phyloP scores from a whole-genome alignment of 1,140 invertebrate genomes.

The Diabrotica undecimpunctata region DNA sequence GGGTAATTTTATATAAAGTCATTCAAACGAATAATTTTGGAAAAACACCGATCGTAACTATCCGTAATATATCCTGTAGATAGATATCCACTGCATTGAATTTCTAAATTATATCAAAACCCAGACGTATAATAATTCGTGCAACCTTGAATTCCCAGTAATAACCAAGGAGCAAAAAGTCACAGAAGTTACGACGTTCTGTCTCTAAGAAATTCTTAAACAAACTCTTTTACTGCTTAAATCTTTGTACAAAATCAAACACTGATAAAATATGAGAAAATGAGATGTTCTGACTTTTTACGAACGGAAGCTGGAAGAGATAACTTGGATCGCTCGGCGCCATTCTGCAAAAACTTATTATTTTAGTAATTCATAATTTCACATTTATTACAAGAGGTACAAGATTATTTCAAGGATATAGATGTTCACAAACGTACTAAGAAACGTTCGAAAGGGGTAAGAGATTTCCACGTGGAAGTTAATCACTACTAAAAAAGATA shows the following conservation, averaged over 20 bases:
- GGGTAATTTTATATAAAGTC: no score
- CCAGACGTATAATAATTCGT: not conserved
- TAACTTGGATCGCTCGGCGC: not conserved
- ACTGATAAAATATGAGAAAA: not conserved
- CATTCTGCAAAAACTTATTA: constrained; percentile 1
- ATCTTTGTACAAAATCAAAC: not conserved
- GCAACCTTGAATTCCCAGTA: not conserved
- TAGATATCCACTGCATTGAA: no score
- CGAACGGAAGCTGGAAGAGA: not conserved
- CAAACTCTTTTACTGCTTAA: constrained; percentile 1
- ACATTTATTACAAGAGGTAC: no score
- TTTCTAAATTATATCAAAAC: not conserved
- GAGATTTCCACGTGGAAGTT: no score
- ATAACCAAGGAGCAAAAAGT: not conserved
- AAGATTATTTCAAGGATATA: no score
- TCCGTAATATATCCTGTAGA: no score
- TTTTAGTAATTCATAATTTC: not conserved
- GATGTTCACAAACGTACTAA: no score
- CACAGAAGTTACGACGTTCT: not conserved
- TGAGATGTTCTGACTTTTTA: constrained; percentile 1
- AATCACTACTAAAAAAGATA: no score
- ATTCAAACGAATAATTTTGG: no score
- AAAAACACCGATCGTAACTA: no score
- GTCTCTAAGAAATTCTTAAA: not conserved
- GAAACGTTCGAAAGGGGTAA: no score